These are phyloP conservation scores for Phylloscopus whistleri DNA, from an alignment of 2,113 vertebrate species.

Conservation along the genomic window DNA sequence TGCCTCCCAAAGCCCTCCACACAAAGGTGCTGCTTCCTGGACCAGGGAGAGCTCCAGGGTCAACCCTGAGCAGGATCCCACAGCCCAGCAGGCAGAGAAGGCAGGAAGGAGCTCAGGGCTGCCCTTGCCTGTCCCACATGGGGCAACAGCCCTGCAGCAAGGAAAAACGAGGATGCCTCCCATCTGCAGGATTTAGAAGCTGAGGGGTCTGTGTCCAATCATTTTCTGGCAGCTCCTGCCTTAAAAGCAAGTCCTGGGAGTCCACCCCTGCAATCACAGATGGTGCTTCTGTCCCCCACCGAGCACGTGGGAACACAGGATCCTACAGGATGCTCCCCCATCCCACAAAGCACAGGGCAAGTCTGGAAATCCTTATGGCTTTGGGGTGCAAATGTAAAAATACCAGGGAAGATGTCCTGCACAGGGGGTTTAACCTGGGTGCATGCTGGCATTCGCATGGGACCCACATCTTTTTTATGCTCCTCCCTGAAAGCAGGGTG, in stretches of 20 bases:
- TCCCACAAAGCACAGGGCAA: accelerated
- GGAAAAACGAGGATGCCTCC: not conserved
- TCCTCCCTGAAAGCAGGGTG: not conserved
- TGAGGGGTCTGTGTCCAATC: not conserved
- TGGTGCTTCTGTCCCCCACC: not conserved
- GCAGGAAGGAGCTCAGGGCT: not conserved
- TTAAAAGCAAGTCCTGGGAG: not conserved
- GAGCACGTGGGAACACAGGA: not conserved
- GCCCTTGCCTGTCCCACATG: not conserved
- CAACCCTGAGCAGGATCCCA: not conserved
- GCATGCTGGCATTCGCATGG: accelerated
- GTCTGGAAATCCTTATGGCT: not conserved
- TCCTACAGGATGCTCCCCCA: not conserved
- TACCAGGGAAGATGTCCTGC: not conserved
- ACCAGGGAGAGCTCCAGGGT: not conserved
- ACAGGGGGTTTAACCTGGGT: not conserved
- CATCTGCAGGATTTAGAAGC: not conserved
- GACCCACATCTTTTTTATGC: accelerated
- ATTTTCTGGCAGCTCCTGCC: not conserved
- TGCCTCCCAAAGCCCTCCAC: not conserved
- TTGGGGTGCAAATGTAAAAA: not conserved
- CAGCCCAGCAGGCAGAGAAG: not conserved
- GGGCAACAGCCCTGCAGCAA: not conserved
- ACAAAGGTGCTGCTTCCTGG: accelerated
- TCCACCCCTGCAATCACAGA: not conserved